phyloP scores from a whole-genome alignment of 2,797 vertebrate species.

The Cossypha polioptera region DNA sequence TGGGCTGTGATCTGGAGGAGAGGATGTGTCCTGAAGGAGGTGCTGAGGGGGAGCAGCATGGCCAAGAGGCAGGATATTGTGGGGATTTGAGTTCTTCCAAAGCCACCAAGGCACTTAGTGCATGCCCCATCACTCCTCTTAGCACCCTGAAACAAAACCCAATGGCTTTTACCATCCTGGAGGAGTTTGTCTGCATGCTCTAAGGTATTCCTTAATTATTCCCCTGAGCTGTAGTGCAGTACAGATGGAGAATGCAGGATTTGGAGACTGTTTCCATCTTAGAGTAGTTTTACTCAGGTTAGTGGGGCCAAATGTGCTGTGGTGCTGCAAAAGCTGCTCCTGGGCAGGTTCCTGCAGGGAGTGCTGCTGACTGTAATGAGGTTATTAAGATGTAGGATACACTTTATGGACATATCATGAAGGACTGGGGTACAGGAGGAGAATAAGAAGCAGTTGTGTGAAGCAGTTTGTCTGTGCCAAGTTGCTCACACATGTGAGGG shows the following conservation, averaged over 20 bases:
- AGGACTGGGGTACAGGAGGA: not conserved
- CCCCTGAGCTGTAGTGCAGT: not conserved
- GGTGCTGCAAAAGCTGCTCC: not conserved
- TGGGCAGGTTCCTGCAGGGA: not conserved
- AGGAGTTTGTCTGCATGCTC: not conserved
- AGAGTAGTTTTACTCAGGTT: not conserved
- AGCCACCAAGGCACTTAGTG: not conserved
- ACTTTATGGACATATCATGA: not conserved
- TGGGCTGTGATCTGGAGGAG: not conserved
- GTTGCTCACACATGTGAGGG: not conserved
- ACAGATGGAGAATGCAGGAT: fast-evolving
- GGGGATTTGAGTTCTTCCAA: not conserved
- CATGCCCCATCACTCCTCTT: not conserved
- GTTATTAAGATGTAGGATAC: not conserved
- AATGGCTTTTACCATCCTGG: not conserved
- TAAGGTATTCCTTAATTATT: not conserved
- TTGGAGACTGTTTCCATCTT: not conserved
- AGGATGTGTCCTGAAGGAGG: not conserved
- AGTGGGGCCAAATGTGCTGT: not conserved
- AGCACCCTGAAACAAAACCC: not conserved
- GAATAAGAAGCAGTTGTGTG: not conserved
- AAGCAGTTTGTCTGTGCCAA: not conserved
- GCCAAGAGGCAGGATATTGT: fast-evolving
- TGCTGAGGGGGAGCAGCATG: not conserved
- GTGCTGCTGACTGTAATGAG: not conserved